Base-by-base conservation (phyloP, 2,888 invertebrate genomes). In the Agriopis aurantiaria region DNA sequence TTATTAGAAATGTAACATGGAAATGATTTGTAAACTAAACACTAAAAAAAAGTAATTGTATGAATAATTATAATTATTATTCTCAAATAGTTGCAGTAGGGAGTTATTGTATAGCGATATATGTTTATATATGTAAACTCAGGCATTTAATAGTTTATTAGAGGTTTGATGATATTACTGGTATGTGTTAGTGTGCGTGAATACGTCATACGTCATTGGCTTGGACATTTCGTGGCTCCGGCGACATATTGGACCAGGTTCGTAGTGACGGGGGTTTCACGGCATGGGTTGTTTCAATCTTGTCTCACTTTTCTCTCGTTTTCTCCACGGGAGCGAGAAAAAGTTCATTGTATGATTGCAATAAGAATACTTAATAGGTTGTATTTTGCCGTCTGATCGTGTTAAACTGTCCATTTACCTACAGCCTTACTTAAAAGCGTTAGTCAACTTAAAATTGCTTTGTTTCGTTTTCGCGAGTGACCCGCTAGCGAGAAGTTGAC, bases 101-200 rank as follows among this genome's bases (percentile, higher is more conserved):
- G 88, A 86, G 87, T 87, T 85, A 84, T 85, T 86, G 85, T 88
- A 85, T 88, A 88, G 87, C 78, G 77, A 81, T 85, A 84, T 85
- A 84, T 43, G 86, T 90, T 88, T 73, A 88, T 80, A 78, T 84
- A 84, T 88, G 88, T 90, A 90, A 58, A 89, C 90, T 90, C 85
- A 84, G 85, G 93, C 93, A 93, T 93, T 93, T 93, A 93, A 92
- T 87, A 87, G 84, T 80, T 82, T 86, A 87, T 85, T 90, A 90
- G 89, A 83, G 75, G 78, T 87, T 88, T 85, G 85, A 80, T 78
- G 59, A 79, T 90, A 84, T 84, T 84, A 85, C 75, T 80, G 85
- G 81, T 72, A 85, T 86, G 86, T 90, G 91, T 91, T 90, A 88
- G 89, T 91, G 88, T 88, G 93, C 88, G 92, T 92, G 88, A 84